Evolutionary conservation across 2,888 invertebrate genomes (phyloP), one percentile per base, ranked within the genome.

Genomic region (Trypoxylon attenuatum): DNA sequence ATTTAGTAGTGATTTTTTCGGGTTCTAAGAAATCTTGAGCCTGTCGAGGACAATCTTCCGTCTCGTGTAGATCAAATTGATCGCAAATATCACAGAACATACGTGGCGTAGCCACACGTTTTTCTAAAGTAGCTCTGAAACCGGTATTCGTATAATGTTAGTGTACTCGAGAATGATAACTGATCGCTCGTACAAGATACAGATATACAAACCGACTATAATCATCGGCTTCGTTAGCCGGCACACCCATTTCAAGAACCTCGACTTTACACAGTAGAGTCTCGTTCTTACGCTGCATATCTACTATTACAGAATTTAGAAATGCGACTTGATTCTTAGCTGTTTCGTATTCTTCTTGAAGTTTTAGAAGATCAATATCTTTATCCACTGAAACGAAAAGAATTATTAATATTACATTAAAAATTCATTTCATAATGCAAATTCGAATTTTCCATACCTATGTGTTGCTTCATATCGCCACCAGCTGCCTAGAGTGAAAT

Each of bases 61-160:
- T 99, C 87, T 99, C 98, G 86, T 99, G 99, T 57, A 93, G 89
- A 89, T 99, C 98, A 89, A 98, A 99, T 86, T 92, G 91, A 89
- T 98, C 98, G 88, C 98, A 99, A 80, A 98, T 98, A 90, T 99
- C 98, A 90, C 98, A 99, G 90, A 96, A 98, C 82, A 94, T 88
- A 19, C 98, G 92, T 39, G 96, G 96, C 39, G 96, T 96, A 16
- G 89, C 78, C 68, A 81, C 78, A 66, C 86, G 84, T 59, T 86
- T 86, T 10, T 86, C 85, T 60, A 87, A 79, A 10, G 85, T 84
- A 55, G 66, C 79, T 47, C 84, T 86, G 50, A 8, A 63, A 59
- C 47, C 10, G 38, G n/a, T n/a, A n/a, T n/a, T n/a, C n/a, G n/a
- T n/a, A n/a, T n/a, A n/a, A n/a, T n/a, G n/a, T n/a, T n/a, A n/a